Evolutionary conservation across 2,113 vertebrate genomes (phyloP), one percentile per base, ranked within the genome.

Genomic region (Rhea americana): DNA sequence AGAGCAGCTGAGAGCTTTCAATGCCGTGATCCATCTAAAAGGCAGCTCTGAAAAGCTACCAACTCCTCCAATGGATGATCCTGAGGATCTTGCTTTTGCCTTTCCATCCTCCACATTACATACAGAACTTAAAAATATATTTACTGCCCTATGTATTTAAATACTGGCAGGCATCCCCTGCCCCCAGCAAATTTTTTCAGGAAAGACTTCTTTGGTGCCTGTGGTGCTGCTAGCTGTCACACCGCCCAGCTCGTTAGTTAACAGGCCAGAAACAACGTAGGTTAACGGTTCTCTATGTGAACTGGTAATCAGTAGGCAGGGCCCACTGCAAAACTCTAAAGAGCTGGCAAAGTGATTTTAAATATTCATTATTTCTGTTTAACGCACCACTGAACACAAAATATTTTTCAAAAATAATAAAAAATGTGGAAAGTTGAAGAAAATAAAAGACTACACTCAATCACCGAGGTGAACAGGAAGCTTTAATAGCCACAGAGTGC

Each of bases 401-500:
- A 24, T 25, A n/a, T 47, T 47, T 56, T 32, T 12, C 18, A 7
- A 35, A 45, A 56, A 47, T 6, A 41, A 37, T 0, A 32, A 21
- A 48, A 70, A 61, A 32, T 25, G 20, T 24, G 62, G 26, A 61
- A 24, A 43, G 45, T 9, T 28, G 26, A 28, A 55, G 53, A 11
- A 18, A 8, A 47, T 15, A n/a, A 39, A 47, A 13, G 1, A 16
- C 55, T 32, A 26, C 26, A 13, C 24, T 24, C 65, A 4, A 43
- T 39, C 13, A 43, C 41, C 18, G 26, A 24, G 63, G 65, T 21
- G 30, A 48, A 55, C n/a, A 39, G 66, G 47, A 16, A 11, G 70
- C 32, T 8, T 47, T 3, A 25, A 9, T 4, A 13, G 2, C 55
- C 13, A 1, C 0, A 15, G 30, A 5, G 45, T 21, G 45, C 22